Evolutionary conservation across 2,113 vertebrate species (phyloP), one percentile per base, ranked within the genome.

Genomic region (Myxocyprinus asiaticus): DNA sequence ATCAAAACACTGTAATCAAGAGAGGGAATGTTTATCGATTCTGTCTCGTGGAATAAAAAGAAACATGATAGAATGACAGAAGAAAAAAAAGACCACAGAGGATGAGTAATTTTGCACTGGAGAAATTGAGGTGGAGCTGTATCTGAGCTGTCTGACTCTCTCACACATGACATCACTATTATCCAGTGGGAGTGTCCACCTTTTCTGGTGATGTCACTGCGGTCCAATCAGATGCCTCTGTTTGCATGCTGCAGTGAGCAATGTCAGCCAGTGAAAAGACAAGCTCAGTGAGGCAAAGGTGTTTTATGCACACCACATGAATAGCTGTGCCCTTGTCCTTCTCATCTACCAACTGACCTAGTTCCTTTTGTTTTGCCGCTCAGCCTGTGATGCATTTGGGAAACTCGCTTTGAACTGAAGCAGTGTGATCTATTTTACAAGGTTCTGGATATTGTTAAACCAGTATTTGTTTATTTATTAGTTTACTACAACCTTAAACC

Each of bases 191-290:
- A 88, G 51, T 4, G 10, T 42, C 45, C 44, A 67, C 42, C 48
- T 42, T 11, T 78, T 87, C 85, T 88, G 88, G 89, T 92, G 90
- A 93, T 91, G 91, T 93, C 89, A 94, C 87, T 67, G 44, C 47
- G 17, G 85, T 15, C 91, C 90, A 92, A 92, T 93, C 76, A 80
- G 86, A 82, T 42, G 64, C 67, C 51, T 56, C 50, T 62, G 51
- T 86, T 84, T 64, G 82, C 76, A 48, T 83, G 78, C 87, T 83
- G 89, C 89, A 87, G 86, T 83, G 83, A 80, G 82, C 71, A 79
- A 69, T 55, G 73, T 67, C 66, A 70, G 73, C 80, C 77, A 67
- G 78, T 83, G 67, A 82, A 69, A 85, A 86, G 62, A 67, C 71
- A 42, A 58, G 51, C 47, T 83, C 80, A 81, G 80, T 70, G 79